Base-by-base conservation (phyloP, 2,113 vertebrate genomes). In the Symphodus melops region DNA sequence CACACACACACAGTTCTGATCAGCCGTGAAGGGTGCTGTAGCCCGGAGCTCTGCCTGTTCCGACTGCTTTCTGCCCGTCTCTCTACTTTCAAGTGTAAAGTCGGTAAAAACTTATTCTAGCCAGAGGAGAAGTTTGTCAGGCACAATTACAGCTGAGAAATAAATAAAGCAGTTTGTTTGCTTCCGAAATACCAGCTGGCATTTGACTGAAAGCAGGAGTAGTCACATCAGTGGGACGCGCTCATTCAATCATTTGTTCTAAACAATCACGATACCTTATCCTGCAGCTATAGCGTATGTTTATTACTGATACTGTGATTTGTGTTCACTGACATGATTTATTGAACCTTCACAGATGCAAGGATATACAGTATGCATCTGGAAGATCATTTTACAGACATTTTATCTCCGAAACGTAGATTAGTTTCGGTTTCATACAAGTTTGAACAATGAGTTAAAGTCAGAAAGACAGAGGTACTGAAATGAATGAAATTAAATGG, bases 21-120 rank as follows among this genome's bases (percentile, higher is more conserved):
- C 59, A 75, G 59, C 74, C 74, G 41, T 81, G 83, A 82, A 79
- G 77, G 54, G 62, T 83, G 66, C 53, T 64, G 58, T 71, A 23
- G 79, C 83, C 83, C 1, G n/a, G 10, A 77, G 86, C 68, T 53
- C 77, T 79, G 88, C 84, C 79, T 82, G 77, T 63, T 73, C 69
- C 56, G 37, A 68, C 76, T 84, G 37, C 66, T 66, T 76, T 65
- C 49, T 58, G 57, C 23, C 13, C 14, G 9, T 68, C 73, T 69
- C 66, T 67, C 33, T 11, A 66, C 83, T 88, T 85, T 88, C 74
- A 86, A 83, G 75, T 85, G 55, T 54, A 58, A 82, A 90, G 78
- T 86, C 87, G 85, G 74, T 74, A 53, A 64, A 81, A 84, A 86
- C 36, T 60, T 75, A 44, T 48, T 64, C 72, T 54, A 57, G 56